Evolutionary conservation across 2,113 vertebrate species (phyloP).

Genomic region (Erpornis zantholeuca): DNA sequence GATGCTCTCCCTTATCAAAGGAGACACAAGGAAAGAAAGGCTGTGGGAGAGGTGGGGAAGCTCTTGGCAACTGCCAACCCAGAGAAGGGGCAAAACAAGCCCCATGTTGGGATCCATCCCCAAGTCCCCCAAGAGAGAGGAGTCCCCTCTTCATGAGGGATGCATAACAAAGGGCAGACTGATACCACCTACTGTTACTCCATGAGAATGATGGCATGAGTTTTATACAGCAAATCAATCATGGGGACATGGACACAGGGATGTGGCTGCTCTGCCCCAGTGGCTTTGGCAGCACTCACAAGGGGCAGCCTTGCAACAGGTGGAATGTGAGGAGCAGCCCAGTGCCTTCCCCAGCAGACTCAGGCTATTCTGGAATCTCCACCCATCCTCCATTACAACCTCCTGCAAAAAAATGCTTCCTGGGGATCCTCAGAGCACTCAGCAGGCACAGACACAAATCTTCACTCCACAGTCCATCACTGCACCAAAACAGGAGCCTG

Average conservation of each 20-base stretch:
- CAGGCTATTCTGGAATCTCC: neutral
- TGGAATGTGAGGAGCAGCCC: neutral
- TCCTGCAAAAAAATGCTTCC: fast-evolving
- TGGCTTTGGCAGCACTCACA: neutral
- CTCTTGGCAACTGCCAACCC: neutral
- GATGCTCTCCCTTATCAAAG: neutral
- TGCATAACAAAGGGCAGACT: neutral
- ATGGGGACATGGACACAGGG: fast-evolving
- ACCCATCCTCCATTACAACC: neutral
- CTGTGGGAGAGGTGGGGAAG: neutral
- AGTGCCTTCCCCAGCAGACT: neutral
- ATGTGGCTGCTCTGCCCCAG: neutral
- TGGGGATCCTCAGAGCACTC: neutral
- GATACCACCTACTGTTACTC: neutral
- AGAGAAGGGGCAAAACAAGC: neutral
- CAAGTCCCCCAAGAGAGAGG: fast-evolving
- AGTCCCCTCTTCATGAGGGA: neutral
- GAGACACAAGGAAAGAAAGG: neutral
- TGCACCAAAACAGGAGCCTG: neutral
- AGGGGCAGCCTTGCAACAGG: neutral
- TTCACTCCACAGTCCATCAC: neutral
- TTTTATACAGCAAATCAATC: neutral
- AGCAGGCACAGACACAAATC: neutral
- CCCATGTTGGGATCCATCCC: neutral
- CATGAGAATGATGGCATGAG: too few relatives aligned